These are phyloP conservation scores for Sminthurides bifidus DNA, from an alignment of 1,140 invertebrate genomes.

Conservation along the genomic window DNA sequence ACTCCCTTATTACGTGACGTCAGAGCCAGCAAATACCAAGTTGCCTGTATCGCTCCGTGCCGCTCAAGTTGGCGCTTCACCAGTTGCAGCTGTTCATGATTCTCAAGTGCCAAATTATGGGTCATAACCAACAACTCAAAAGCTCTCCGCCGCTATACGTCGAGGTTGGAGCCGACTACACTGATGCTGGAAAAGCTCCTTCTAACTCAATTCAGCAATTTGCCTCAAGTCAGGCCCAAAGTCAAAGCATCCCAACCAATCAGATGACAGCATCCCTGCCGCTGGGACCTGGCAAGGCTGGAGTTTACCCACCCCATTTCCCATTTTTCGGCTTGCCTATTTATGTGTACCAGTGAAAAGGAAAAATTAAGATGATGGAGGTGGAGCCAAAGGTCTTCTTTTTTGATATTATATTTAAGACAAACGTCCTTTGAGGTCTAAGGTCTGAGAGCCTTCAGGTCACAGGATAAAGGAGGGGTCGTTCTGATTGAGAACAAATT, in stretches of 20 bases:
- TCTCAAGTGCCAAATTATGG: slow-evolving; percentile 12
- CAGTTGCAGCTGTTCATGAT: slow-evolving; percentile 30
- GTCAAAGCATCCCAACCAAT: neutral
- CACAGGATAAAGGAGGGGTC: no score
- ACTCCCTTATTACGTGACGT: slow-evolving; percentile 16
- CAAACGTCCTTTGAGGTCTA: no score
- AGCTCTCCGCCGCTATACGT: slow-evolving; percentile 12
- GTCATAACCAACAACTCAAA: neutral
- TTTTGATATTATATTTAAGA: no score
- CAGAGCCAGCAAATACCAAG: neutral
- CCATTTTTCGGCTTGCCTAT: no score
- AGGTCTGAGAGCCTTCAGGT: no score
- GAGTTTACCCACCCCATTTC: neutral
- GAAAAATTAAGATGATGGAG: no score
- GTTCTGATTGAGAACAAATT: no score
- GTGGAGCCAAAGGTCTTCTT: no score
- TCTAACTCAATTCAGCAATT: no score
- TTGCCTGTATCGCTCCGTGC: slow-evolving; percentile 22
- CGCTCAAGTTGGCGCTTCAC: slow-evolving; percentile 29
- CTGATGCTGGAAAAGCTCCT: neutral
- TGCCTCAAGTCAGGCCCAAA: no score
- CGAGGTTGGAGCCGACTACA: slow-evolving; percentile 10
- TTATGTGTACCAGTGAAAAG: no score
- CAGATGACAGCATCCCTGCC: neutral
- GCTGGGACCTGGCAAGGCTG: neutral